phyloP scores from a whole-genome alignment of 2,797 vertebrate species.

The Spea hammondii region DNA sequence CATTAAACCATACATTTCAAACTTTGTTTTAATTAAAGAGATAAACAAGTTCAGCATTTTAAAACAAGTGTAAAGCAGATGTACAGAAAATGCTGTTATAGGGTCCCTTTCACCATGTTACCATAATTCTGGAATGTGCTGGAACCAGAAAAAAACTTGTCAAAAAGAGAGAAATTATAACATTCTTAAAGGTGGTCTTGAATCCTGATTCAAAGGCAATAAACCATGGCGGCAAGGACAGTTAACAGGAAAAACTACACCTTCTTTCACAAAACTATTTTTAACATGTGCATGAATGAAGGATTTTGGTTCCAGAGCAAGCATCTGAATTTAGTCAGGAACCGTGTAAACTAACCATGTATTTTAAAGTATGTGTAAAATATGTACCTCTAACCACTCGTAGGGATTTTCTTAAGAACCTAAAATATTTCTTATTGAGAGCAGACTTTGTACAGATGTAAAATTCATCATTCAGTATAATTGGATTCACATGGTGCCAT shows the following conservation, averaged over 20 bases:
- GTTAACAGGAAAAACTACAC: conserved; percentile 26
- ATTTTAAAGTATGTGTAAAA: conserved; percentile 44
- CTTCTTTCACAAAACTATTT: conserved; percentile 9
- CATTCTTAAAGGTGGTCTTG: conserved; percentile 28
- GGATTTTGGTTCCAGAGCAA: conserved; percentile 29
- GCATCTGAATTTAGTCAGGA: conserved; percentile 25
- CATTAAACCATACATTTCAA: too few relatives aligned
- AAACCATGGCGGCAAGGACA: conserved; percentile 20
- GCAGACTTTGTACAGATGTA: conserved; percentile 36
- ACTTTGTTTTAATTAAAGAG: too few relatives aligned
- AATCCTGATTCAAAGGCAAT: neutral
- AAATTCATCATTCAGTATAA: conserved; percentile 40
- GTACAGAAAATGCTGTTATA: too few relatives aligned
- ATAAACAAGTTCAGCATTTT: too few relatives aligned
- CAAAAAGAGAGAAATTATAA: neutral
- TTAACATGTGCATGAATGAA: conserved; percentile 24
- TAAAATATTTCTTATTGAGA: conserved; percentile 39
- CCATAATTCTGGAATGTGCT: too few relatives aligned
- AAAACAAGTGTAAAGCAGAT: too few relatives aligned
- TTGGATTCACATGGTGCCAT: conserved; percentile 38
- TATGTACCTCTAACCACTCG: conserved; percentile 41
- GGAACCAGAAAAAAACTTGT: neutral
- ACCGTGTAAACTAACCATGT: conserved; percentile 34
- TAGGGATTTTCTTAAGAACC: conserved; percentile 34
- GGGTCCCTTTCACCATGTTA: too few relatives aligned